Base-by-base conservation (phyloP, 53 echinoderm and acorn worm genomes). In the Antedon mediterranea region DNA sequence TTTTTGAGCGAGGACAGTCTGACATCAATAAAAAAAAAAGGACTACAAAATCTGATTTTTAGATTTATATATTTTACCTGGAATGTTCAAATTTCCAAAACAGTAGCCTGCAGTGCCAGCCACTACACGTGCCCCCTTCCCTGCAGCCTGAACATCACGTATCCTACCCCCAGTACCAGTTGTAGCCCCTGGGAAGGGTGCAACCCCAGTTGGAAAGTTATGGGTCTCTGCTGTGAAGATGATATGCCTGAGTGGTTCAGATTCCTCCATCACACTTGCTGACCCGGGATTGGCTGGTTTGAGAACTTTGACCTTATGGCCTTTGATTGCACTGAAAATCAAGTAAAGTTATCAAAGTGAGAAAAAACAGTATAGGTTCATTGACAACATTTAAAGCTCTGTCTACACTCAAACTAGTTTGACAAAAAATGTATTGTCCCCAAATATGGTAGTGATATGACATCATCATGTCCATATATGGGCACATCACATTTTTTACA, bases 191-290 rank as follows among this genome's bases (percentile, higher is more conserved):
- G 91, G 91, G 80, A 95, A 95, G 0, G 97, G 97, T 11, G 97
- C 97, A 13, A 95, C 97, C 27, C 95, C 93, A 33, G 97, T 95
- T 23, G 97, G 97, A 79, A 95, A 95, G 72, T 95, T 95, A 34
- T 95, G 97, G 11, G 97, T 95, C 81, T 95, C 95, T 30, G 97
- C 97, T n/a, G 97, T 95, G 44, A 89, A 95, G 76, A 95, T 95
- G 73, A 95, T 92, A 71, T 95, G 97, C 28, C 28, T 75, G 82
- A 84, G 86, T 37, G 88, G 75, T 29, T 89, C 84, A n/a, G 90
- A 75, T 76, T 76, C 76, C 32, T 76, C 28, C 28, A 76, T 33
- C 34, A 26, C 26, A 33, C 76, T 33, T 8, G 86, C 82, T 15
- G 78, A 71, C 0, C 85, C 91, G 14, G 89, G 88, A 34, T 78